These are phyloP conservation scores for Drosophila obscura DNA, from an alignment of 1,140 invertebrate genomes.

Conservation along the genomic window DNA sequence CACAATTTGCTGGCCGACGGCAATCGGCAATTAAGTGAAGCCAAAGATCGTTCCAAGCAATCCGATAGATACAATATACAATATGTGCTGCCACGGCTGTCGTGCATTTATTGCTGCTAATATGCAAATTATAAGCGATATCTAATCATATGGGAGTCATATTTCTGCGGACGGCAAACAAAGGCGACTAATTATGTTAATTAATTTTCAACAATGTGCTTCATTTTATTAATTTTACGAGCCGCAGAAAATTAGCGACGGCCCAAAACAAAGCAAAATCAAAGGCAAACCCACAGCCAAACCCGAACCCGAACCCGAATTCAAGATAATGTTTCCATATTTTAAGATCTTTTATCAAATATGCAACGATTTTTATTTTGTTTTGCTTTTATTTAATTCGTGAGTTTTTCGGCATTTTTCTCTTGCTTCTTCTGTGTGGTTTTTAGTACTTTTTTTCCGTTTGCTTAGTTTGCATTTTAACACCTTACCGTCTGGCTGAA, in stretches of 20 bases:
- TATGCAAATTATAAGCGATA: constrained; percentile 46
- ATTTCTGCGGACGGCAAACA: constrained; percentile 39
- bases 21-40: constrained; percentile 59
- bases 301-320: constrained; percentile 1
- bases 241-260: constrained; percentile 73
- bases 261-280: constrained; percentile 39
- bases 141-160: constrained; percentile 41
- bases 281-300: constrained; percentile 13
- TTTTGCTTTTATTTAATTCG: constrained; percentile 18
- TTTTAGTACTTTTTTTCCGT: constrained; percentile 39
- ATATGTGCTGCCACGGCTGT: constrained; percentile 19
- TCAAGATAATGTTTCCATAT: constrained; percentile 29
- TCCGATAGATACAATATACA: constrained; percentile 3
- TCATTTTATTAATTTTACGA: constrained; percentile 77
- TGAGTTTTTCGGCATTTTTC: constrained; percentile 17
- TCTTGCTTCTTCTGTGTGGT: constrained; percentile 38
- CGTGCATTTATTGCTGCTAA: constrained; percentile 34
- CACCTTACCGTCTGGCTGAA: constrained; percentile 42
- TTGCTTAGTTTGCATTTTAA: constrained; percentile 75
- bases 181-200: constrained; percentile 76
- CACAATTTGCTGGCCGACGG: constrained; percentile 55
- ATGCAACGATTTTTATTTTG: constrained; percentile 41
- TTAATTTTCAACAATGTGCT: constrained; percentile 65
- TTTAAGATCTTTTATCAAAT: constrained; percentile 58
- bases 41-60: constrained; percentile 17